Base-by-base conservation (phyloP, 2,797 vertebrate species). In the Mormyrops attenuatus region DNA sequence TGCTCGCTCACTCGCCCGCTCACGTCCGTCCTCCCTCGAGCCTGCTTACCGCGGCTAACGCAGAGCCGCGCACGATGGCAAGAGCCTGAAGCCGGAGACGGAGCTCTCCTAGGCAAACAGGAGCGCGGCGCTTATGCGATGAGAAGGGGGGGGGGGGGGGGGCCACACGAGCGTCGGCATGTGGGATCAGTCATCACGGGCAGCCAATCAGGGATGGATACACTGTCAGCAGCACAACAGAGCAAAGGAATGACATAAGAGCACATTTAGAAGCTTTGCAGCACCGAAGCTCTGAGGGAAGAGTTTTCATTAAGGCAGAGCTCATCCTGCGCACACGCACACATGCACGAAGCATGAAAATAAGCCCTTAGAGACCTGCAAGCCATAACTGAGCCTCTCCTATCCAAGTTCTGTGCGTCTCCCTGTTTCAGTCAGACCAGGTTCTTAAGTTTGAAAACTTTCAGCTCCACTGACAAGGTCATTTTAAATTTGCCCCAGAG, bases 201-300 rank as follows among this genome's bases (percentile, higher is more conserved):
- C 90, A 92, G 94, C 97, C 97, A 97, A 97, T 97, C 94, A 92
- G 94, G 92, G 93, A 90, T 91, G 66, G 91, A 26, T 92, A 93
- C 93, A 94, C 87, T 89, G 95, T 93, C 95, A 92, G 93, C 50
- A 53, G 92, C 96, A 92, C 96, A 94, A 93, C 86, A 91, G 92
- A 91, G 92, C 93, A 91, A 90, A 93, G 20, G 90, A 91, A 85
- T 85, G 80, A n/a, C 38, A 89, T 84, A 84, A 89, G 52, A 89
- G 38, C 34, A n/a, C 20, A 30, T 77, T 77, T 41, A 85, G 34
- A 11, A 38, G 80, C 88, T 22, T 52, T 85, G 80, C 52, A 55
- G 52, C 30, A 69, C 55, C 13, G 41, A 63, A 57, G 44, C 41
- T 44, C 3, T 26, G 22, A 73, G 34, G 15, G 55, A 30, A 82